phyloP scores from a whole-genome alignment of 2,888 invertebrate species.

The Nemotelus nigrinus region DNA sequence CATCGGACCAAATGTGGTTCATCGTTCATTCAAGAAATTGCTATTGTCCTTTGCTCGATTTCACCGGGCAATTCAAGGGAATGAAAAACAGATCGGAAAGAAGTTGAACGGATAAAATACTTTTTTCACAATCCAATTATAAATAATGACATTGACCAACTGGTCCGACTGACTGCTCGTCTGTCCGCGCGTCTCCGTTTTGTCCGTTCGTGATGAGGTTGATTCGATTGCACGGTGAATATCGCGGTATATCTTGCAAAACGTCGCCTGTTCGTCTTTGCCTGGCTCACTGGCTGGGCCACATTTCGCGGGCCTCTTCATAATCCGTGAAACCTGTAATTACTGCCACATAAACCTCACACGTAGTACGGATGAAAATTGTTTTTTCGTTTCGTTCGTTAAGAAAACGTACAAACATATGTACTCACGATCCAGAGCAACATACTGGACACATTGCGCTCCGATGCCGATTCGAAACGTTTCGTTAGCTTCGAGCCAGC shows the following conservation, averaged over 20 bases:
- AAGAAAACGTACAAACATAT: background rate
- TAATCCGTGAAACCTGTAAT: constrained; percentile 44
- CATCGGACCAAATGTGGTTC: background rate
- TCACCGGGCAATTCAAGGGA: constrained; percentile 17
- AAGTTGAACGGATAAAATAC: constrained; percentile 22
- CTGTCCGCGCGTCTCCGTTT: background rate
- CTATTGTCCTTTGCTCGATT: constrained; percentile 32
- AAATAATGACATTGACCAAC: constrained; percentile 42
- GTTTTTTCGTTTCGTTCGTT: constrained; percentile 40
- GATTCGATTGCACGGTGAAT: background rate
- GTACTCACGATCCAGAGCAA: background rate
- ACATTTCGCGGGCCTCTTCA: constrained; percentile 15
- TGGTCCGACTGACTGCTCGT: constrained; percentile 12
- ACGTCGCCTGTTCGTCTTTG: constrained; percentile 22
- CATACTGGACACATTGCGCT: background rate
- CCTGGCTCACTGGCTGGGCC: too few species aligned
- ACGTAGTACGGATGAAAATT: constrained; percentile 40
- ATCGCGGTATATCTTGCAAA: constrained; percentile 14
- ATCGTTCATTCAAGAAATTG: constrained; percentile 28
- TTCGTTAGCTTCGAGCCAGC: background rate
- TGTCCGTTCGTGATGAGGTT: constrained; percentile 1
- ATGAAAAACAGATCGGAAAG: background rate
- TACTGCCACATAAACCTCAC: constrained; percentile 45
- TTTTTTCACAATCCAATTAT: constrained; percentile 42
- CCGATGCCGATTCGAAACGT: constrained; percentile 5